phyloP scores from a whole-genome alignment of 2,797 vertebrate genomes.

The Danio kyathit region DNA sequence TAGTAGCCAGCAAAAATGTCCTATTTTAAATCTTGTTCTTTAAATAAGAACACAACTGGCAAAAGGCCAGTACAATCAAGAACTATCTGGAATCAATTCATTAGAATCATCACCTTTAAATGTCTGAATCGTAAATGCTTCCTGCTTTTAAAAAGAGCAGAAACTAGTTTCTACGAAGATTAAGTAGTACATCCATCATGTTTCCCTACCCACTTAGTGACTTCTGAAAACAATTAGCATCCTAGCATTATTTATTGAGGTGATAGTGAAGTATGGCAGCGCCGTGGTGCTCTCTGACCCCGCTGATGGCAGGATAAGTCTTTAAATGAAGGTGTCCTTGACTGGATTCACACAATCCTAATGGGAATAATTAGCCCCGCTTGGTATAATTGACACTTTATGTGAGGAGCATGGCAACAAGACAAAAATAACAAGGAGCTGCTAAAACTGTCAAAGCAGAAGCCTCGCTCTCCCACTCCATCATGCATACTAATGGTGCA shows the following conservation, averaged over 20 bases:
- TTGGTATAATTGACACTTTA: slow-evolving; percentile 56
- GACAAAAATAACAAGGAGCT: slow-evolving; percentile 54
- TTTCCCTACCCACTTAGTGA: neutral
- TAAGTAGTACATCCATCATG: slow-evolving; percentile 24
- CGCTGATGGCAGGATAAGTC: slow-evolving; percentile 29
- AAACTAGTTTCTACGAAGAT: neutral
- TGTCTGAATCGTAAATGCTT: neutral
- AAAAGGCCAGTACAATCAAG: neutral
- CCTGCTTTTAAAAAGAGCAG: neutral
- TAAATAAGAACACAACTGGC: neutral
- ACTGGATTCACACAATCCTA: slow-evolving; percentile 51
- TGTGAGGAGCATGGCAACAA: slow-evolving; percentile 53
- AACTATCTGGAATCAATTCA: neutral
- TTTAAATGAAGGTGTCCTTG: slow-evolving; percentile 61
- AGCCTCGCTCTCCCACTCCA: slow-evolving; percentile 18
- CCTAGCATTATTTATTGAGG: slow-evolving; percentile 38
- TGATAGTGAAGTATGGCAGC: slow-evolving; percentile 33
- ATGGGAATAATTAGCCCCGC: slow-evolving; percentile 59
- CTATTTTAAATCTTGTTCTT: neutral
- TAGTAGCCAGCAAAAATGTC: neutral
- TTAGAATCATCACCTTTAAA: neutral
- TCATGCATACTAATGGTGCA: slow-evolving; percentile 31
- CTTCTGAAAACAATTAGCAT: slow-evolving; percentile 8
- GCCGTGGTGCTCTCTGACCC: slow-evolving; percentile 14
- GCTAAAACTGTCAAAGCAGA: slow-evolving; percentile 49